A percentile compares a stretch with the other conserved stretches of the same genome.
Evolutionary conservation across 2,113 vertebrate genomes (phyloP).

Genomic region (Butastur rufipennis): DNA sequence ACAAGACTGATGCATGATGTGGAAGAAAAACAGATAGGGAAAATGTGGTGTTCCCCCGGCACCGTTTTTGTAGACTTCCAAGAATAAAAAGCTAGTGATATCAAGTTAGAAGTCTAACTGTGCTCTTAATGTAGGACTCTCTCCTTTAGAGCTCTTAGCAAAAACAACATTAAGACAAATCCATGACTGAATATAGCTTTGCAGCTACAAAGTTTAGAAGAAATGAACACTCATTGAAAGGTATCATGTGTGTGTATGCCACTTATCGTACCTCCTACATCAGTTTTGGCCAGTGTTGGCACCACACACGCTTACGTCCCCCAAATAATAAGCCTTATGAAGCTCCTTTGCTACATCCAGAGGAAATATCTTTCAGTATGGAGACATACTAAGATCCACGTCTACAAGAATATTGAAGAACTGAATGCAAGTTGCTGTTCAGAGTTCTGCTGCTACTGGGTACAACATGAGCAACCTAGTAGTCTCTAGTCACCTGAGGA

Average conservation of each 20-base stretch:
- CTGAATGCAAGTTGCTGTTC: background rate
- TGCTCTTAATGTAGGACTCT: background rate
- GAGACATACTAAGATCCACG: background rate
- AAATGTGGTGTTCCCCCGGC: fast-evolving
- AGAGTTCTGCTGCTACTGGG: background rate
- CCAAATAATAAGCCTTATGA: background rate
- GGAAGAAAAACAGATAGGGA: background rate
- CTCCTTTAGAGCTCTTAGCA: background rate
- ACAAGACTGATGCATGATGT: background rate
- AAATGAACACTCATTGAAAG: background rate
- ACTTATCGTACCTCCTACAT: background rate
- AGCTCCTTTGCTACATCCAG: background rate
- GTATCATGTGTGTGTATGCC: background rate
- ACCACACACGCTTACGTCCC: background rate
- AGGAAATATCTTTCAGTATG: background rate
- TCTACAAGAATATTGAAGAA: background rate
- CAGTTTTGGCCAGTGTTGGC: background rate
- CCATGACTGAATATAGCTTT: background rate
- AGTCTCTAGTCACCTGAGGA: background rate
- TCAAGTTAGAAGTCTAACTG: background rate
- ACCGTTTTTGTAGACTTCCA: background rate
- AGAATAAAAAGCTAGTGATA: background rate
- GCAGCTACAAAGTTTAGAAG: background rate
- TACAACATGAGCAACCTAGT: background rate
- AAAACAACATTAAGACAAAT: background rate